Base-by-base conservation (phyloP, 2,888 invertebrate species). In the Crematogaster levior region DNA sequence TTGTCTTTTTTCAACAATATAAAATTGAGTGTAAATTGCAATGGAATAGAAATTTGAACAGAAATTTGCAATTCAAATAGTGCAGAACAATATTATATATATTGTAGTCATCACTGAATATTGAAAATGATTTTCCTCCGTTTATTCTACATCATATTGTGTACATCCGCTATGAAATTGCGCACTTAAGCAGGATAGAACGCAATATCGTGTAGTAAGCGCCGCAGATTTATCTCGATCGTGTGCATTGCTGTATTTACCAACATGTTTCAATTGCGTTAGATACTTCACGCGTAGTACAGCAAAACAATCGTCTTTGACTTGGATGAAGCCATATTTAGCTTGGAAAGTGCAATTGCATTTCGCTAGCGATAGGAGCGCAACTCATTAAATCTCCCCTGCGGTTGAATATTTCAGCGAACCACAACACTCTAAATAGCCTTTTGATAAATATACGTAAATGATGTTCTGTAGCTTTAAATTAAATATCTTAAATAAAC, bases 251-350 rank as follows among this genome's bases (percentile, higher is more conserved):
- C 21, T 51, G 43, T 66, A 77, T 77, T 66, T 77, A 77, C 56
- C 77, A 53, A 53, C 56, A 34, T 65, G 43, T 58, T 56, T 43
- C 77, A 66, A 68, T 56, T 56, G 68, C 56, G 18, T 34, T 66
- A 56, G 40, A 75, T 75, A 75, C 43, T 68, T 79, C 56, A 46
- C 68, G 34, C 18, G 43, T 58, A 34, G 21, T 56, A 56, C 56
- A 34, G 24, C 56, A 68, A 79, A 68, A 79, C 77, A 56, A 79
- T 68, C 56, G 77, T 79, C 77, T 68, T 79, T 79, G 77, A 66
- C 56, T 79, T 56, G 56, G 30, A 21, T 65, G 30, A 75, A 60
- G 53, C 56, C 30, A 58, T 34, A n/a, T 58, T n/a, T n/a, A n/a
- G n/a, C n/a, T n/a, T n/a, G n/a, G n/a, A n/a, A n/a, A n/a, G n/a